Conservation (phyloP, 2,797 vertebrate species). For the Simalia tracyae region DNA sequence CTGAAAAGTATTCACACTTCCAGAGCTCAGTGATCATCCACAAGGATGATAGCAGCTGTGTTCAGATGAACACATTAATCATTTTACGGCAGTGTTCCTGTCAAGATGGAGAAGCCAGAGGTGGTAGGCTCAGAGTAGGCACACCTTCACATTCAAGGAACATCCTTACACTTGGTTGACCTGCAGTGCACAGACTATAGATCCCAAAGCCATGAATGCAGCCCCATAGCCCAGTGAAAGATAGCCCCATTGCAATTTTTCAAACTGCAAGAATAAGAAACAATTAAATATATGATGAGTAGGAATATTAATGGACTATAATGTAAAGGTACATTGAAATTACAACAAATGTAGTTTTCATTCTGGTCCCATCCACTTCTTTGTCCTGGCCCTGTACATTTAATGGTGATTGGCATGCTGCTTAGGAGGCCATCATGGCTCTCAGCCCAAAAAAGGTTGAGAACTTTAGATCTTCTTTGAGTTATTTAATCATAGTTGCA, state of each 20-base stretch:
- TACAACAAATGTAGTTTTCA: not conserved
- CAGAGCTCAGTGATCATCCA: not conserved
- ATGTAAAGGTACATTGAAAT: not conserved
- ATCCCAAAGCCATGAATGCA: not conserved
- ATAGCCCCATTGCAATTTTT: not conserved
- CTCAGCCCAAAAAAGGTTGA: not conserved
- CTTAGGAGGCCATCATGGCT: not conserved
- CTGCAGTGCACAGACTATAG: not conserved
- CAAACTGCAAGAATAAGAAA: not conserved
- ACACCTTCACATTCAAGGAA: not conserved
- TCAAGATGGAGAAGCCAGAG: not conserved
- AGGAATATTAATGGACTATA: not conserved
- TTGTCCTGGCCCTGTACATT: not conserved
- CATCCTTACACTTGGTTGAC: not conserved
- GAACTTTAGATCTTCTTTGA: not conserved
- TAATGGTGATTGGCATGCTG: not conserved
- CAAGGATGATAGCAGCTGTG: not conserved
- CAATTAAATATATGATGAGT: not conserved
- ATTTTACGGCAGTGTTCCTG: not conserved
- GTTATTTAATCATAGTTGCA: not conserved
- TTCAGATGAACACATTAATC: not conserved
- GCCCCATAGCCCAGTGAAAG: not conserved
- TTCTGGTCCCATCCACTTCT: not conserved
- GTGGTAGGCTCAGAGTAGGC: not conserved
- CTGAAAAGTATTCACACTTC: not conserved